Evolutionary conservation across 2,797 vertebrate species (phyloP).

Genomic region (Vireo griseus): DNA sequence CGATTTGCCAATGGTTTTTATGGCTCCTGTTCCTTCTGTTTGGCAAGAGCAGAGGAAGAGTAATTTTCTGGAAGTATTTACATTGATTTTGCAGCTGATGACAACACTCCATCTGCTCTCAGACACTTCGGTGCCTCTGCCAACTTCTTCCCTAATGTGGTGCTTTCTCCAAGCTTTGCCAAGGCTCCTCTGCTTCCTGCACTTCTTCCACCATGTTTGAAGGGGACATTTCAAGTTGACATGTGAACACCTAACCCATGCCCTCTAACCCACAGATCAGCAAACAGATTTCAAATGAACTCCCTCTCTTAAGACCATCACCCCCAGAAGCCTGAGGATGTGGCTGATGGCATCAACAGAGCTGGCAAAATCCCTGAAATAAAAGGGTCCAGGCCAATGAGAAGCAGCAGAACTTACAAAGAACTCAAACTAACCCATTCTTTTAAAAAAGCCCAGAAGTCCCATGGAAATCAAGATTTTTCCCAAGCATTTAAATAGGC

Average conservation of each 20-base stretch:
- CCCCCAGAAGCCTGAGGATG: neutral
- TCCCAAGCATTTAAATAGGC: neutral
- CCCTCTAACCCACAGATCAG: neutral
- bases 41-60: neutral
- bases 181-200: neutral
- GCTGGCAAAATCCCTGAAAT: neutral
- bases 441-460: neutral
- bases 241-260: neutral
- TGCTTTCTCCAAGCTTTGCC: neutral
- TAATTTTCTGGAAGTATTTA: slow-evolving; percentile 45
- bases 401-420: neutral
- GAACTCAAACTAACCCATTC: rapidly evolving
- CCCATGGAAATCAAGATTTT: neutral
- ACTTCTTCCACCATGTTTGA: neutral
- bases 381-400: neutral
- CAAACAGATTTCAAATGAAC: neutral
- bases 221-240: neutral
- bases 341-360: neutral
- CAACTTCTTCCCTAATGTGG: neutral
- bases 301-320: neutral
- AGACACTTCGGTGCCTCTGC: neutral
- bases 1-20: neutral
- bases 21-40: neutral
- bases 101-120: slow-evolving; percentile 21
- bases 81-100: slow-evolving; percentile 26